Percentiles rank a stretch among this genome's conserved stretches.
phyloP scores from a whole-genome alignment of 2,113 vertebrate species.

The Apteryx mantelli region DNA sequence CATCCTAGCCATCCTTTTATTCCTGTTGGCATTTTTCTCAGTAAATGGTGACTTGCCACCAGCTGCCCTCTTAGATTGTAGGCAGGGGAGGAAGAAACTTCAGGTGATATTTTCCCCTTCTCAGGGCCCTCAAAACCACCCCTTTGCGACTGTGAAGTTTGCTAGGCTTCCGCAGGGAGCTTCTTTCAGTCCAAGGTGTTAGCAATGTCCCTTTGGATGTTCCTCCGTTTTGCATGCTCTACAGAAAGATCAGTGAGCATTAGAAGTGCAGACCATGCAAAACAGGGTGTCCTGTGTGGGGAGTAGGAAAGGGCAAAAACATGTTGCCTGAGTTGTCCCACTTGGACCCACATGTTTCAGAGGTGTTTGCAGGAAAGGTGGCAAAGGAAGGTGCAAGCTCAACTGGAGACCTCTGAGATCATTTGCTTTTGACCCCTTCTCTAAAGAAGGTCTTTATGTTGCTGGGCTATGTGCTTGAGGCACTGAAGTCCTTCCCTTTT shows the following conservation, averaged over 20 bases:
- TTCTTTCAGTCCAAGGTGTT: neutral
- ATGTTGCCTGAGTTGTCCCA: neutral
- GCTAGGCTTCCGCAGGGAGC: neutral
- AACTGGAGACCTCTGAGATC: neutral
- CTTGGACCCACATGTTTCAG: neutral
- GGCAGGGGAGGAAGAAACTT: neutral
- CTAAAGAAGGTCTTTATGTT: neutral
- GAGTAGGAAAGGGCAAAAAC: neutral
- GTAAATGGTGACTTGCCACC: accelerated
- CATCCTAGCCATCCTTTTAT: accelerated
- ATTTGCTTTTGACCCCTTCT: neutral
- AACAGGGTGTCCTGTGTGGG: neutral
- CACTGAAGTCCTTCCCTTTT: neutral
- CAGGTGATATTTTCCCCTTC: neutral
- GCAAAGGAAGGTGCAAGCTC: neutral
- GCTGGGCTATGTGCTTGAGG: neutral
- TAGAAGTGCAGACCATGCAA: accelerated
- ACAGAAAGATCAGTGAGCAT: neutral
- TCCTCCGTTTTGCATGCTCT: neutral
- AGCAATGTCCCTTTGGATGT: neutral
- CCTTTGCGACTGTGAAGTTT: accelerated
- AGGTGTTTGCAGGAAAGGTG: neutral
- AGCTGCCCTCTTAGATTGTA: neutral
- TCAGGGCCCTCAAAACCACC: neutral
- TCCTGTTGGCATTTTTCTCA: neutral